A percentile compares a stretch with the other conserved stretches of the same genome.
These are phyloP conservation scores for Pollimyrus isidori DNA, from an alignment of 2,113 vertebrate species.

Conservation along the genomic window DNA sequence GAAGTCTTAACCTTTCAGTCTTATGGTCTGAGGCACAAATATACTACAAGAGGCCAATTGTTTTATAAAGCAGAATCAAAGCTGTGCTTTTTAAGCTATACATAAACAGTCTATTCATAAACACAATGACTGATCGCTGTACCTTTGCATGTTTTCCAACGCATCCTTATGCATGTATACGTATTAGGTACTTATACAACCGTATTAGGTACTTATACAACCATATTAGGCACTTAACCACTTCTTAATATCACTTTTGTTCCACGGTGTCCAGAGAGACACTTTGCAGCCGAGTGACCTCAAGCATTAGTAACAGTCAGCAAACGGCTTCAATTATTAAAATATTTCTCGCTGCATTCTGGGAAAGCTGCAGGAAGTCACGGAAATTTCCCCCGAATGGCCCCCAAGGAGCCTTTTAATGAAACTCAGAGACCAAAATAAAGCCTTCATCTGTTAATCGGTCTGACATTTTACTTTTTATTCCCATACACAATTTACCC, in stretches of 20 bases:
- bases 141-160: background rate
- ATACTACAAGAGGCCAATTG: slow-evolving; percentile 63
- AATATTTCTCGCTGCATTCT: background rate
- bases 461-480: background rate
- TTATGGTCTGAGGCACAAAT: slow-evolving; percentile 56
- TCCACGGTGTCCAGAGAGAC: background rate
- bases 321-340: background rate
- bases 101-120: slow-evolving; percentile 27
- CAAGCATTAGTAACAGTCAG: background rate
- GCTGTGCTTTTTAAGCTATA: slow-evolving; percentile 47
- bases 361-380: background rate
- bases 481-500: background rate
- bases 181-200: too few species aligned
- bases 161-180: background rate
- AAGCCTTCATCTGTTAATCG: background rate
- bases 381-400: background rate
- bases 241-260: background rate
- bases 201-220: background rate
- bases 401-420: background rate
- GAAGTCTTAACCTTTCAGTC: slow-evolving; percentile 51
- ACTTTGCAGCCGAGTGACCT: background rate
- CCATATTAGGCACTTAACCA: background rate
- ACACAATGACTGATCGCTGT: background rate
- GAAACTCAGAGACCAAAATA: background rate
- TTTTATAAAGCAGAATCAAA: slow-evolving; percentile 58